phyloP scores from a whole-genome alignment of 2,888 invertebrate species.

The Rotaria sp. region DNA sequence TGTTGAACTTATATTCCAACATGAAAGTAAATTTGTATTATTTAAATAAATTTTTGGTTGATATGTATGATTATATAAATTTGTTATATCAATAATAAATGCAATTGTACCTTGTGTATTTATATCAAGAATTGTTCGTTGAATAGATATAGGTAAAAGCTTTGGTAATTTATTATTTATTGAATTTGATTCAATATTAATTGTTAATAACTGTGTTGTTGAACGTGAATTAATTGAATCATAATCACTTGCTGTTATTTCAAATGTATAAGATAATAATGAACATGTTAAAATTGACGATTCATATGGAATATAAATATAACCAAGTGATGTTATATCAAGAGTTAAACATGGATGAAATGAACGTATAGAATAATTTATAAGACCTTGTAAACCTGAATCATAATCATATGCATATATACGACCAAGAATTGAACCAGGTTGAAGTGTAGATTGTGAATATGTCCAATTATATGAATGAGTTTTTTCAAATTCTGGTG shows the following conservation, averaged over 20 bases:
- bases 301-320: neutral
- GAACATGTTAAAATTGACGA: neutral
- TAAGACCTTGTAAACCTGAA: neutral
- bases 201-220: neutral
- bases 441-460: neutral
- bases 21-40: neutral
- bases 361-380: neutral
- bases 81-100: neutral
- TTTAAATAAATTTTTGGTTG: neutral
- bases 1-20: neutral
- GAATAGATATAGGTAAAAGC: neutral
- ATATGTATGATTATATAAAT: neutral
- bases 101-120: neutral
- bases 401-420: neutral
- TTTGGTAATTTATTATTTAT: neutral
- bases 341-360: neutral
- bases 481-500: neutral
- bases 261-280: neutral
- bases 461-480: neutral
- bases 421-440: neutral
- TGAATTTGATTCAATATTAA: neutral
- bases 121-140: neutral
- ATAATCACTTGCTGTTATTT: neutral
- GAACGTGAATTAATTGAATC: neutral
- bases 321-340: neutral